These are phyloP conservation scores for Sebastiscus tertius DNA, from an alignment of 2,797 vertebrate species.

Conservation along the genomic window DNA sequence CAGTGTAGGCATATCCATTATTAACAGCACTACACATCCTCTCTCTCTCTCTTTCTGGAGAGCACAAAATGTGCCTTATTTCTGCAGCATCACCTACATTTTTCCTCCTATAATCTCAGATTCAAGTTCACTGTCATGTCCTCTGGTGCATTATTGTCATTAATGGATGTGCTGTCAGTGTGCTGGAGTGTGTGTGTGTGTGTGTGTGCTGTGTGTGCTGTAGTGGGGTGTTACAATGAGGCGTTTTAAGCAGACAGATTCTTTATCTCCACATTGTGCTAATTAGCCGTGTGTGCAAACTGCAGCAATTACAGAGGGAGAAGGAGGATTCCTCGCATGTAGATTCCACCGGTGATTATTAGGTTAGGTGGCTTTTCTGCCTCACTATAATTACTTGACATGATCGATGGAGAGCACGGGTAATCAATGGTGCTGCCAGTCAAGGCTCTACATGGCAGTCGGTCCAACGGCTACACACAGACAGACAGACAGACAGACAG, in stretches of 20 bases:
- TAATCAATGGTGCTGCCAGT: slow-evolving; percentile 74
- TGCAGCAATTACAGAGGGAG: slow-evolving; percentile 39
- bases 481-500: slow-evolving; percentile 13
- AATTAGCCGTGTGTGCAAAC: slow-evolving; percentile 50
- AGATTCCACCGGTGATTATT: slow-evolving; percentile 63
- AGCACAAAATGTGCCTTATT: slow-evolving; percentile 53
- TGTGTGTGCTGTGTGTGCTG: background rate
- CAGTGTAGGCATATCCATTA: slow-evolving; percentile 73
- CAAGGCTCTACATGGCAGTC: slow-evolving; percentile 21
- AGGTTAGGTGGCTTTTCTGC: slow-evolving; percentile 67
- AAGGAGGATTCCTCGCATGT: slow-evolving; percentile 42
- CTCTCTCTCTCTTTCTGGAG: slow-evolving; percentile 23
- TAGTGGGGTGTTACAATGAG: slow-evolving; percentile 29
- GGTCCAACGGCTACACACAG: background rate
- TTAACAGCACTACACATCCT: slow-evolving; percentile 54
- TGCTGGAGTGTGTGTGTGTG: background rate
- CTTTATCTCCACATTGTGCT: slow-evolving; percentile 47
- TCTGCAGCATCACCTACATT: slow-evolving; percentile 31
- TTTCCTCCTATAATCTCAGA: background rate
- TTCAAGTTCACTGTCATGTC: slow-evolving; percentile 60
- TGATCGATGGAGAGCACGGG: slow-evolving; percentile 68
- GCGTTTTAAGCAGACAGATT: slow-evolving; percentile 24
- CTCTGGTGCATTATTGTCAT: slow-evolving; percentile 52
- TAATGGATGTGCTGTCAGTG: slow-evolving; percentile 52
- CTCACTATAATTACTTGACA: slow-evolving; percentile 70